Percentiles rank a stretch among this genome's conserved stretches.
These are phyloP conservation scores for Sarcoramphus papa DNA, from an alignment of 2,797 vertebrate species.

Conservation along the genomic window DNA sequence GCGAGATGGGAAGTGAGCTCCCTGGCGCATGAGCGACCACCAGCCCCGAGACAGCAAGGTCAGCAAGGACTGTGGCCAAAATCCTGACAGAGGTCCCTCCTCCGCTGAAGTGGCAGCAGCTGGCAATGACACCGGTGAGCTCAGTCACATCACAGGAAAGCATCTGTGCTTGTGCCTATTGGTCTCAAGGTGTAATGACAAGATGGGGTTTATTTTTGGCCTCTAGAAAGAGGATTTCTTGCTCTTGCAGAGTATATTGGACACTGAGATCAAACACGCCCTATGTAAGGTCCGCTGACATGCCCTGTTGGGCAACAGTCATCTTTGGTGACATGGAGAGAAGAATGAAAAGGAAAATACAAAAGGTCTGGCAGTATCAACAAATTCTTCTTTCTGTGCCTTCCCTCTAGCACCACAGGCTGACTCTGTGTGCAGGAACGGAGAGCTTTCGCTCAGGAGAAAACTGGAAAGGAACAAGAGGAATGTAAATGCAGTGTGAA, in stretches of 20 bases:
- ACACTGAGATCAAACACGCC: not conserved
- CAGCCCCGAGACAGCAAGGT: not conserved
- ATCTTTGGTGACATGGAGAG: not conserved
- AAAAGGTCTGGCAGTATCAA: not conserved
- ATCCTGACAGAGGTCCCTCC: not conserved
- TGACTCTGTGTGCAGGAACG: not conserved
- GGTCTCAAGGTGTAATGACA: not conserved
- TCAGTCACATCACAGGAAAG: not conserved
- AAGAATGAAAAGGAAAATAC: not conserved
- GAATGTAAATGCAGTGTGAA: not conserved
- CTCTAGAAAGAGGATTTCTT: not conserved
- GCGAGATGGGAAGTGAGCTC: not conserved
- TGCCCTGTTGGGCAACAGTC: not conserved
- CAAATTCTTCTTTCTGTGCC: not conserved
- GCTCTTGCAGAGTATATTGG: not conserved
- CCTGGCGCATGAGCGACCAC: rapidly evolving
- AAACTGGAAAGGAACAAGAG: constrained; percentile 6
- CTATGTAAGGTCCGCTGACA: not conserved
- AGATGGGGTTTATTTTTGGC: not conserved
- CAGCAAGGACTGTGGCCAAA: not conserved
- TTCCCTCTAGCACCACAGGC: not conserved
- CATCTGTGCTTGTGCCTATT: not conserved
- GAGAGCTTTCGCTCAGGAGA: not conserved
- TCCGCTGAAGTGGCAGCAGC: not conserved
- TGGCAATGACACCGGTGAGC: not conserved